Conservation (phyloP, 2,113 vertebrate genomes). For the Lampris incognitus region DNA sequence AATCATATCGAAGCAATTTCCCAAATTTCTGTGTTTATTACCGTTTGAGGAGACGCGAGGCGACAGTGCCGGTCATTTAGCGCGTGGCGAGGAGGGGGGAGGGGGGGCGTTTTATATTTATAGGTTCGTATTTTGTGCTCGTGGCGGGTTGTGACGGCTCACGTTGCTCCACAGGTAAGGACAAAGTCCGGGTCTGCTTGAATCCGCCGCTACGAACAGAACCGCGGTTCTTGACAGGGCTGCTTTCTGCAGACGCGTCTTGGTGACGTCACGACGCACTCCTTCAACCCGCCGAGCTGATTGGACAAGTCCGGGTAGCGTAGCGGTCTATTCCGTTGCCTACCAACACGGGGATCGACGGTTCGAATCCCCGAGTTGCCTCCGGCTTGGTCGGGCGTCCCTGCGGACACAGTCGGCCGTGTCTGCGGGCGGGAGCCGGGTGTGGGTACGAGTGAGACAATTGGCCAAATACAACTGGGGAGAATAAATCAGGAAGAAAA, state of each 20-base stretch:
- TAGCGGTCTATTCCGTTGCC: too few species aligned
- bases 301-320: constrained; percentile 1
- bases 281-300: background rate
- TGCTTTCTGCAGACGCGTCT: background rate
- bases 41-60: constrained; percentile 45
- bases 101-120: background rate
- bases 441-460: too few species aligned
- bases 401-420: too few species aligned
- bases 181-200: constrained; percentile 18
- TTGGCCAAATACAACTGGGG: too few species aligned
- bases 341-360: too few species aligned
- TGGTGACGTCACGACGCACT: background rate
- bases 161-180: constrained; percentile 13
- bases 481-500: too few species aligned
- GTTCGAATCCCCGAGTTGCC: too few species aligned
- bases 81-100: background rate
- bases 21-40: constrained; percentile 62
- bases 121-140: too few species aligned
- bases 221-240: background rate
- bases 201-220: background rate
- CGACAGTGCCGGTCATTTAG: constrained; percentile 28
- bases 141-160: too few species aligned
- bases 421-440: too few species aligned
- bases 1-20: constrained; percentile 84
- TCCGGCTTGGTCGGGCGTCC: too few species aligned